phyloP scores from a whole-genome alignment of 2,888 invertebrate genomes.

The Calliphora vomitoria region DNA sequence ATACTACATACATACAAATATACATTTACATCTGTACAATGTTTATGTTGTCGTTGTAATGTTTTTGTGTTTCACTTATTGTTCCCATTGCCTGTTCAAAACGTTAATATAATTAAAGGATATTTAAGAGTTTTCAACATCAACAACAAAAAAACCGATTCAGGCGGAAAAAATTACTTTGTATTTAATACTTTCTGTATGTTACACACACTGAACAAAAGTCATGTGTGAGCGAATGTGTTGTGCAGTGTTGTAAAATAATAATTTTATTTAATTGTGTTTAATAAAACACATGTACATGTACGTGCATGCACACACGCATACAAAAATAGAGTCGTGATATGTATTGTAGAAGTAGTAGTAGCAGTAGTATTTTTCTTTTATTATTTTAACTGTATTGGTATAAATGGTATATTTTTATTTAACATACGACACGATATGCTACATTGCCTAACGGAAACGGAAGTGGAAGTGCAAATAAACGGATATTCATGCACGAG shows the following conservation, averaged over 20 bases:
- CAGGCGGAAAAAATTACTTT: slow-evolving; percentile 42
- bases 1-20: not conserved
- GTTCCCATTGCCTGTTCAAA: not conserved
- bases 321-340: not conserved
- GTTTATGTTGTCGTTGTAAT: not conserved
- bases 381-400: slow-evolving; percentile 43
- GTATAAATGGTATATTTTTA: slow-evolving; percentile 45
- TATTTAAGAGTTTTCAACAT: slow-evolving; percentile 47
- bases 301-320: slow-evolving; percentile 33
- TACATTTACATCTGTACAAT: not conserved
- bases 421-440: slow-evolving; percentile 58
- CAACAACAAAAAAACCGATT: slow-evolving; percentile 39
- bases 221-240: slow-evolving; percentile 3
- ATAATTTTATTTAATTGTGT: slow-evolving; percentile 68
- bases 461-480: slow-evolving; percentile 72
- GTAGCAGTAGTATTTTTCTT: not conserved
- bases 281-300: slow-evolving; percentile 44
- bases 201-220: slow-evolving; percentile 17
- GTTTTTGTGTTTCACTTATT: slow-evolving; percentile 16
- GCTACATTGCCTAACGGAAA: slow-evolving; percentile 62
- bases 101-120: slow-evolving; percentile 64
- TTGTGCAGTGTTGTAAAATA: slow-evolving; percentile 13
- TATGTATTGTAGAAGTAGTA: slow-evolving; percentile 1
- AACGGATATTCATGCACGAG: slow-evolving; percentile 63
- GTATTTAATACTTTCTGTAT: slow-evolving; percentile 20